Evolutionary conservation across 2,797 vertebrate species (phyloP).

Genomic region (Kryptolebias ocellatus): DNA sequence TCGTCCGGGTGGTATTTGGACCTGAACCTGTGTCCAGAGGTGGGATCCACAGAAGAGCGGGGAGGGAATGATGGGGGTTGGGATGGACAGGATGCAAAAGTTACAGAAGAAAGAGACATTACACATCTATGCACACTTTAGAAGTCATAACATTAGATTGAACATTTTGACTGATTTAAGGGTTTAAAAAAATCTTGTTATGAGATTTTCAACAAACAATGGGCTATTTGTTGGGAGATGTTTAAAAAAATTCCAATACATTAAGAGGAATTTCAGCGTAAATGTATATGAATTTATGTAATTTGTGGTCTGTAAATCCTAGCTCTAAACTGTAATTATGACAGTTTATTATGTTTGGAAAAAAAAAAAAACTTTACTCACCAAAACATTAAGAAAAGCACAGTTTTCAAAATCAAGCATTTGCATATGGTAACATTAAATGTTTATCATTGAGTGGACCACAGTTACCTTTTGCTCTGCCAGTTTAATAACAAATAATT

Average conservation of each 20-base stretch:
- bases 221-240: conserved; percentile 17
- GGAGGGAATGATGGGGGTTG: conserved; percentile 55
- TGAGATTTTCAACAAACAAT: conserved; percentile 18
- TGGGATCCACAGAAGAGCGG: conserved; percentile 51
- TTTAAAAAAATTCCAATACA: conserved; percentile 27
- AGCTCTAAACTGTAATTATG: conserved; percentile 35
- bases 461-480: conserved; percentile 87
- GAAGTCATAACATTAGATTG: background rate
- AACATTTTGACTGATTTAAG: background rate
- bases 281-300: conserved; percentile 17
- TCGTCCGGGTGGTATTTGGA: conserved; percentile 95
- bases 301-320: conserved; percentile 27
- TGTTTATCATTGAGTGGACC: conserved; percentile 79
- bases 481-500: conserved; percentile 86
- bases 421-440: conserved; percentile 68
- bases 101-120: conserved; percentile 60
- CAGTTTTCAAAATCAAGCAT: conserved; percentile 68
- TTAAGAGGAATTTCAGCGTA: conserved; percentile 11
- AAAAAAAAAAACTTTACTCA: conserved; percentile 19
- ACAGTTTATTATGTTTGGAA: background rate
- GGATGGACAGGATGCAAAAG: conserved; percentile 59
- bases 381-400: conserved; percentile 50
- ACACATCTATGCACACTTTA: conserved; percentile 18
- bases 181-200: background rate
- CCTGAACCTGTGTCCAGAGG: conserved; percentile 85